Conservation (phyloP, 23 tunicate genomes). For the Aplidium turbinatum region DNA sequence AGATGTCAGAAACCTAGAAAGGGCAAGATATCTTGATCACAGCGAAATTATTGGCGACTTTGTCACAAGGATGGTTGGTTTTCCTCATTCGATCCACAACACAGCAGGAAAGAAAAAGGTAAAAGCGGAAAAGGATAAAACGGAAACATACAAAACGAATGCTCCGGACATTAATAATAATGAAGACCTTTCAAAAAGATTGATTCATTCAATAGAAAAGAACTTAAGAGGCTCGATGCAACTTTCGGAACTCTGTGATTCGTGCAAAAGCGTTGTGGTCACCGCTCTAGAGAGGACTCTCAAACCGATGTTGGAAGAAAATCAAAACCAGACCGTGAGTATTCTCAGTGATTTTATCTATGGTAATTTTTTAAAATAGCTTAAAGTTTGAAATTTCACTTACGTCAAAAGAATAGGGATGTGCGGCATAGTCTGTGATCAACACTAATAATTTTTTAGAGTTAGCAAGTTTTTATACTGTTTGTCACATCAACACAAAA, state of each 20-base stretch:
- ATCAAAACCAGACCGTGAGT: neutral
- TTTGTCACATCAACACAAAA: no score
- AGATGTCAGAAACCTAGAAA: slow-evolving; percentile 29
- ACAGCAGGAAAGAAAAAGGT: neutral
- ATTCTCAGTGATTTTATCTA: neutral
- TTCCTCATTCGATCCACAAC: slow-evolving; percentile 26
- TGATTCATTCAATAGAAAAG: neutral
- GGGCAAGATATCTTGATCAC: slow-evolving; percentile 22
- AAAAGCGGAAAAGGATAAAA: neutral
- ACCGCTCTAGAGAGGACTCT: neutral
- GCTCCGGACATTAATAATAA: no score
- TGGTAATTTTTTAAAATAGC: no score
- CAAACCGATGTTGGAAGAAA: no score
- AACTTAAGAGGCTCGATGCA: slow-evolving; percentile 19
- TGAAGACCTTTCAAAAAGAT: no score
- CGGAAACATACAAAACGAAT: no score
- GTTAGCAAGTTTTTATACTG: no score
- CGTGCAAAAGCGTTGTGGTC: neutral
- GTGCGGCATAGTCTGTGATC: no score
- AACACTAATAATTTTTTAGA: no score
- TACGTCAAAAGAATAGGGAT: no score
- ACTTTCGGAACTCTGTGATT: neutral
- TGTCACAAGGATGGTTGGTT: slow-evolving; percentile 33
- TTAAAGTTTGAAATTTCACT: no score
- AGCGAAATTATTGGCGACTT: slow-evolving; percentile 31